Evolutionary conservation across 2,113 vertebrate genomes (phyloP), one percentile per base, ranked within the genome.

Genomic region (Lagenorhynchus albirostris): DNA sequence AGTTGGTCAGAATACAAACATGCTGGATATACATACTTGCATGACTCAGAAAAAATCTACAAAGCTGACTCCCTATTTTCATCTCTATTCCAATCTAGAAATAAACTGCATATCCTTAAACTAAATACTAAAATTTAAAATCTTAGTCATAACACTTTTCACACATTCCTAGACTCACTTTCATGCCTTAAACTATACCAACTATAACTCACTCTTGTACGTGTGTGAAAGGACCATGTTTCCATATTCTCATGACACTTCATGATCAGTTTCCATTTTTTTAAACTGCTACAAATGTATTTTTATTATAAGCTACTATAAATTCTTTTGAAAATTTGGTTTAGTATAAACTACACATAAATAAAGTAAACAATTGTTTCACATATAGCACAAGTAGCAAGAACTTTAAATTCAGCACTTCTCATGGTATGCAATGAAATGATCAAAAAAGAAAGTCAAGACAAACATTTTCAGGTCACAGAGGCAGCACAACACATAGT

Each of bases 241-340:
- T 85, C 60, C 63, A 81, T 55, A 87, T 71, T 92, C 31, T 84
- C 25, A 62, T 17, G 67, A 79, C 9, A 81, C 8, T 79, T 86
- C 31, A 87, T 29, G 25, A 67, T 93, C 68, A 80, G 26, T 70
- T 95, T 74, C 41, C 50, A 67, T 77, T 67, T 97, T 87, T 82
- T 44, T 55, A 90, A 83, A 88, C 74, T 80, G 26, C 79, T 89
- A 96, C 4, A 81, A 90, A 65, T 47, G 0, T 70, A 94, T 85
- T 88, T 95, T 89, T 91, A 91, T 60, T 80, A 36, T 8, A 95
- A 94, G 60, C 15, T 92, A 90, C 38, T 90, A 95, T 2, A 92
- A 85, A 89, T 89, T 95, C 80, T 82, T 97, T 89, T 26, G 86
- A 74, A 83, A 93, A 95, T 74, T 2, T 93, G 58, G 63, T 33